phyloP scores from a whole-genome alignment of 2,797 vertebrate species.

The Anguilla pacifica region DNA sequence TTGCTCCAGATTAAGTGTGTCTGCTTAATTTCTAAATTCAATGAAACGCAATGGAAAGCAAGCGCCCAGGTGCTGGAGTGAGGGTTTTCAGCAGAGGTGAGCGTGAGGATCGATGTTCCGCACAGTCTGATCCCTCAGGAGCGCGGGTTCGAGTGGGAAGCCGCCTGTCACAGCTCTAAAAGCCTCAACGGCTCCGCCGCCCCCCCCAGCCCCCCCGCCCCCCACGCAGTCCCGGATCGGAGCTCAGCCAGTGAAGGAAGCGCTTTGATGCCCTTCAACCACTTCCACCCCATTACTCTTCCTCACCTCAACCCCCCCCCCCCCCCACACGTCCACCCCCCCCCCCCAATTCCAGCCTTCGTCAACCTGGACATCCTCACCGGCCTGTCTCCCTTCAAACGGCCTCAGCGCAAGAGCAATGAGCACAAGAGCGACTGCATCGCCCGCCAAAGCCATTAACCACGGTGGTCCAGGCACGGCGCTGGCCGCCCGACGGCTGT shows the following conservation, averaged over 20 bases:
- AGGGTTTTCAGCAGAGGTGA: constrained; percentile 23
- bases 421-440: not conserved
- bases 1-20: not conserved
- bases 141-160: constrained; percentile 42
- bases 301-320: not conserved
- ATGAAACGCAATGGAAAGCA: not conserved
- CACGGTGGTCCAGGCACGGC: not conserved
- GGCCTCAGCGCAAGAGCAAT: not conserved
- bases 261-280: constrained; percentile 48
- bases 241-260: constrained; percentile 35
- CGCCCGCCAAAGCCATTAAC: not conserved
- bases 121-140: constrained; percentile 42
- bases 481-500: not conserved
- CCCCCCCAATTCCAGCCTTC: constrained; percentile 20
- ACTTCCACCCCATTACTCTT: constrained; percentile 38
- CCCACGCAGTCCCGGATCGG: constrained; percentile 20
- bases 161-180: constrained; percentile 39
- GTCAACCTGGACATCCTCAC: not conserved
- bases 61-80: not conserved
- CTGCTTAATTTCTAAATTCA: not conserved
- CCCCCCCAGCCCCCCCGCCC: constrained; percentile 31
- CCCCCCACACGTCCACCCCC: not conserved
- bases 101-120: constrained; percentile 50
- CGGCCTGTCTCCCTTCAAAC: not conserved
- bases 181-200: constrained; percentile 4